Conservation (phyloP, 2,888 invertebrate genomes). For the Melanostoma scalare region DNA sequence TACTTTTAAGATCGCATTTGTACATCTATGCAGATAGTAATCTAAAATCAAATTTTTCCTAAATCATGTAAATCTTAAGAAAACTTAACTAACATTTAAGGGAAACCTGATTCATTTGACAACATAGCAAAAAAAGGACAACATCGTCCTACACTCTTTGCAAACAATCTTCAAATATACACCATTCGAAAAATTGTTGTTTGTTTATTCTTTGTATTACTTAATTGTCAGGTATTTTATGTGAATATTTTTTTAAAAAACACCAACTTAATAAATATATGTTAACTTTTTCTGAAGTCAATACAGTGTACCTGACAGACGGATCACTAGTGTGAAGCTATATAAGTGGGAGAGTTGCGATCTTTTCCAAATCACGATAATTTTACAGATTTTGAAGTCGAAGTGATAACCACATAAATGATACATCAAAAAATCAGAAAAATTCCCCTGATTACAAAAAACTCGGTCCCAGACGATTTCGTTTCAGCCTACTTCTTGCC, state of each 20-base stretch:
- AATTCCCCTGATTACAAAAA: no score
- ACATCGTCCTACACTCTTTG: slow-evolving; percentile 23
- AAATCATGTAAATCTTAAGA: slow-evolving; percentile 54
- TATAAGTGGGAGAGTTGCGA: no score
- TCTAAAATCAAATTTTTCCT: slow-evolving; percentile 8
- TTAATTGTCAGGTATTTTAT: slow-evolving; percentile 65
- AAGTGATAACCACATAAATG: no score
- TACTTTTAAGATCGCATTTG: slow-evolving; percentile 58
- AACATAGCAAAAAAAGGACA: slow-evolving; percentile 12
- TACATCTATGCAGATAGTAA: slow-evolving; percentile 17
- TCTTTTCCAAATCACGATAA: no score
- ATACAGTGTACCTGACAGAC: no score
- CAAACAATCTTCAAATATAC: slow-evolving; percentile 8
- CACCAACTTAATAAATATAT: slow-evolving; percentile 41
- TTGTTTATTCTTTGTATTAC: slow-evolving; percentile 41
- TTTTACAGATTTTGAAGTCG: no score
- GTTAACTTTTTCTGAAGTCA: slow-evolving; percentile 44
- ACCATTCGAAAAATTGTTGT: slow-evolving; percentile 15
- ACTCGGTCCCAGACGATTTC: no score
- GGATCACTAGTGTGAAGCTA: no score
- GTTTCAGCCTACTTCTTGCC: no score
- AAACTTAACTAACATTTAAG: slow-evolving; percentile 20
- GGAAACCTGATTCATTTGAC: slow-evolving; percentile 21
- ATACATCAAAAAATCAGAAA: no score
- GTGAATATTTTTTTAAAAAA: slow-evolving; percentile 54